Evolutionary conservation across 2,888 invertebrate species (phyloP).

Genomic region (Cyclophora albipunctata): DNA sequence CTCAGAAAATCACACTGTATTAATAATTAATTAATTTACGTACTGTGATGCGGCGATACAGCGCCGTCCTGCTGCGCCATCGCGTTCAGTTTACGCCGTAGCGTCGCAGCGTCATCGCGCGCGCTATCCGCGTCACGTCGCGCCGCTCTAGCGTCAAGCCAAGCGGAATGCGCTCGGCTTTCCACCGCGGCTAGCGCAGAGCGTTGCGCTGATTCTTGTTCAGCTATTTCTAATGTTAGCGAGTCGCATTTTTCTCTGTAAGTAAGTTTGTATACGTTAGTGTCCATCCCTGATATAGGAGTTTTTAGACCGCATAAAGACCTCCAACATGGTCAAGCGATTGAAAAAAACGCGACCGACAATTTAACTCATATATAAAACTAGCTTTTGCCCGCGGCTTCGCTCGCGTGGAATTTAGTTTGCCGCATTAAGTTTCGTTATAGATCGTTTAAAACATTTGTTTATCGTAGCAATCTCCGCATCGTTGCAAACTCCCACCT

Average conservation of each 20-base stretch:
- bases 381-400: too few relatives aligned
- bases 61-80: conserved; percentile 31
- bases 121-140: conserved; percentile 88
- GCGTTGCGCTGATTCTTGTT: conserved; percentile 82
- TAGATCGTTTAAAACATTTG: too few relatives aligned
- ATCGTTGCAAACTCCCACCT: too few relatives aligned
- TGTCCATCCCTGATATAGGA: too few relatives aligned
- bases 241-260: conserved; percentile 79
- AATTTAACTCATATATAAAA: neutral
- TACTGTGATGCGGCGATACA: conserved; percentile 46
- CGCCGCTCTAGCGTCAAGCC: conserved; percentile 88
- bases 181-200: conserved; percentile 85
- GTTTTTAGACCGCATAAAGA: too few relatives aligned
- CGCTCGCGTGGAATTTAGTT: too few relatives aligned
- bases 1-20: too few relatives aligned
- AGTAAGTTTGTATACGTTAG: neutral
- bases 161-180: conserved; percentile 88
- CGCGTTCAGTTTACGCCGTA: conserved; percentile 50
- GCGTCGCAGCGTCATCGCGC: conserved; percentile 51
- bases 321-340: too few relatives aligned
- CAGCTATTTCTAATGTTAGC: conserved; percentile 88
- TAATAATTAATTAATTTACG: conserved; percentile 6
- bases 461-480: too few relatives aligned
- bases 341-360: neutral
- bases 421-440: too few relatives aligned